Conservation (phyloP, 2,888 invertebrate genomes). For the Rotaria socialis region DNA sequence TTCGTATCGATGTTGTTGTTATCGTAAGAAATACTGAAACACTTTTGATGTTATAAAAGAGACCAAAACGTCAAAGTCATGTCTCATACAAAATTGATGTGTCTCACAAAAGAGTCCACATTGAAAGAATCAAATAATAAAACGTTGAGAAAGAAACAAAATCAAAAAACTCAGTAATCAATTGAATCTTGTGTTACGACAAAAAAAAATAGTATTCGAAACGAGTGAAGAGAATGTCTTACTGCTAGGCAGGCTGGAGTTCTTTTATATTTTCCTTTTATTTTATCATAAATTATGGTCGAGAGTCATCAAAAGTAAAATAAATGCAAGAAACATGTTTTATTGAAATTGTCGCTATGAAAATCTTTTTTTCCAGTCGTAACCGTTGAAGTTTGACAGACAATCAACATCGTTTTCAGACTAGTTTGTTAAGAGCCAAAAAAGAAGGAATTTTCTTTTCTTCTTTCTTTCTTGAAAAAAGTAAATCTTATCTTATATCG, state of each 20-base stretch:
- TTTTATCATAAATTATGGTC: neutral
- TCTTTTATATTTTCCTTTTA: neutral
- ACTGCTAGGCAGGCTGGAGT: neutral
- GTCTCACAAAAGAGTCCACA: no score
- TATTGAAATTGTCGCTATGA: neutral
- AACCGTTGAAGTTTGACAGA: neutral
- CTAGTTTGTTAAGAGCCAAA: neutral
- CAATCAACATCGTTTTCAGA: neutral
- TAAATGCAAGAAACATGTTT: neutral
- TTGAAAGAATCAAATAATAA: neutral
- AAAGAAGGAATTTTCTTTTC: neutral
- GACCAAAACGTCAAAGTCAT: neutral
- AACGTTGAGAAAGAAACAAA: neutral
- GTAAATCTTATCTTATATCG: neutral
- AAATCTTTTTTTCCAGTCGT: neutral
- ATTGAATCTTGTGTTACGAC: neutral
- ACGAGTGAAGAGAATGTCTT: neutral
- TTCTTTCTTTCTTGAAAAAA: neutral
- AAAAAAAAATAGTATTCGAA: no score
- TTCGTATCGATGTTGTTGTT: conserved; percentile 23
- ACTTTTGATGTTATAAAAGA: neutral
- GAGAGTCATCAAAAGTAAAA: conserved; percentile 4
- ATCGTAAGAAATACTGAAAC: neutral
- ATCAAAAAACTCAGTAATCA: neutral
- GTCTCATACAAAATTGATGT: no score